Conservation (phyloP, 2,797 vertebrate species). For the Gadopsis bispinosus region DNA sequence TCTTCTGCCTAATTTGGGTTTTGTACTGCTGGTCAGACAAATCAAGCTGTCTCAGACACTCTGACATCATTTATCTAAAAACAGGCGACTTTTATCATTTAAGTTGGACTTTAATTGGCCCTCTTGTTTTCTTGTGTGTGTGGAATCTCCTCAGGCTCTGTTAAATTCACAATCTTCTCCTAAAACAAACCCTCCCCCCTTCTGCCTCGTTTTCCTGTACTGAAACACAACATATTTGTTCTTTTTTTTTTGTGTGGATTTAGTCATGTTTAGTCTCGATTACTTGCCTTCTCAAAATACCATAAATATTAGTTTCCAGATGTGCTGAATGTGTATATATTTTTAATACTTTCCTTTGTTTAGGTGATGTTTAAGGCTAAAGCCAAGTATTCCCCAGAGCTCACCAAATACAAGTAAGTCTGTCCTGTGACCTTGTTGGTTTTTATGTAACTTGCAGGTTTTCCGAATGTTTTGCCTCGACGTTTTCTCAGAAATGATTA, state of each 20-base stretch:
- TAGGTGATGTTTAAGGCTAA: conserved; percentile 96
- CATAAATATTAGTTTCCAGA: no score
- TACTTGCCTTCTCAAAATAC: background rate
- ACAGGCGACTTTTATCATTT: background rate
- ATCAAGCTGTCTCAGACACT: no score
- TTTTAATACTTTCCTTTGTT: conserved; percentile 10
- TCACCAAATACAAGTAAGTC: conserved; percentile 97
- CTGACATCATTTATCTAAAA: background rate
- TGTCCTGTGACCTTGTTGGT: background rate
- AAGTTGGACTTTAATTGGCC: background rate
- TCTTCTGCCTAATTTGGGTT: no score
- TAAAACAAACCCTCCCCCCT: background rate
- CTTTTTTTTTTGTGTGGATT: background rate
- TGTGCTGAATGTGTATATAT: background rate
- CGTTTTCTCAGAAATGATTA: no score
- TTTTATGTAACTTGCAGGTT: background rate
- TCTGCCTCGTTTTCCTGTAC: background rate
- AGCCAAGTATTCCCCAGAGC: conserved; percentile 94
- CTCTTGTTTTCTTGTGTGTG: background rate
- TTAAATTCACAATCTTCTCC: conserved; percentile 47
- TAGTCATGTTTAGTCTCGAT: background rate
- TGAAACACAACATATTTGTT: background rate
- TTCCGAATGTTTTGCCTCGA: background rate
- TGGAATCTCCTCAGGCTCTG: conserved; percentile 46
- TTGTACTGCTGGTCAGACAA: background rate